These are phyloP conservation scores for Spinus pinus DNA, from an alignment of 2,797 vertebrate genomes.

Conservation along the genomic window DNA sequence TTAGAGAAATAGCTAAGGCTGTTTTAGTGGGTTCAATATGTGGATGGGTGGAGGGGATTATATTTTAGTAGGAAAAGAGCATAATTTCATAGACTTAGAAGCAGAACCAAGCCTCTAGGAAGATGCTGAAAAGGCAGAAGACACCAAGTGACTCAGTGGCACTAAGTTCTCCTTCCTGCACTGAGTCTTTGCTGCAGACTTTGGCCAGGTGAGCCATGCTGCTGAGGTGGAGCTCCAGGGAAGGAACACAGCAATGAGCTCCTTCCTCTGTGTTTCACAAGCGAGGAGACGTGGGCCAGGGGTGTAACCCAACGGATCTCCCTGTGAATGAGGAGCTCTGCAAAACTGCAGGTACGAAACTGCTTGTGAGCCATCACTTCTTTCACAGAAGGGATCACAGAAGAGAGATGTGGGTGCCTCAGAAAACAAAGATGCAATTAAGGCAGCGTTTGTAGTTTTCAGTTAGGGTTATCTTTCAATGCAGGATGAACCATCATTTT, in stretches of 20 bases:
- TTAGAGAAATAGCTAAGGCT: background rate
- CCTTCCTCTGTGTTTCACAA: background rate
- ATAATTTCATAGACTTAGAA: background rate
- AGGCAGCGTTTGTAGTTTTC: background rate
- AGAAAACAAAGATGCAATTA: constrained; percentile 25
- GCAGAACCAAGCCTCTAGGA: background rate
- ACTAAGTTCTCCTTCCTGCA: background rate
- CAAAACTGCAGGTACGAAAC: background rate
- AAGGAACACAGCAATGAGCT: background rate
- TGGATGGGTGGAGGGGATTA: background rate
- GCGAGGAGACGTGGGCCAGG: fast-evolving
- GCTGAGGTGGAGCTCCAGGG: background rate
- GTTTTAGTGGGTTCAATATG: background rate
- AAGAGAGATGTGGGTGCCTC: background rate
- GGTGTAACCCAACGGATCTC: background rate
- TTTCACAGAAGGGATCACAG: background rate
- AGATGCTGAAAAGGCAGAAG: background rate
- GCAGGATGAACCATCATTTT: background rate
- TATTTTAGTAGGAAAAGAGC: background rate
- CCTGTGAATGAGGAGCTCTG: fast-evolving
- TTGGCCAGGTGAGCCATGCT: background rate
- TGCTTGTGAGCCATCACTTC: fast-evolving
- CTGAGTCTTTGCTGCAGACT: background rate
- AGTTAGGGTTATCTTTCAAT: constrained; percentile 14
- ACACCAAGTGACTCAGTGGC: background rate